A percentile compares a stretch with the other conserved stretches of the same genome.
Evolutionary conservation across 2,113 vertebrate species (phyloP).

Genomic region (Malurus elegans): DNA sequence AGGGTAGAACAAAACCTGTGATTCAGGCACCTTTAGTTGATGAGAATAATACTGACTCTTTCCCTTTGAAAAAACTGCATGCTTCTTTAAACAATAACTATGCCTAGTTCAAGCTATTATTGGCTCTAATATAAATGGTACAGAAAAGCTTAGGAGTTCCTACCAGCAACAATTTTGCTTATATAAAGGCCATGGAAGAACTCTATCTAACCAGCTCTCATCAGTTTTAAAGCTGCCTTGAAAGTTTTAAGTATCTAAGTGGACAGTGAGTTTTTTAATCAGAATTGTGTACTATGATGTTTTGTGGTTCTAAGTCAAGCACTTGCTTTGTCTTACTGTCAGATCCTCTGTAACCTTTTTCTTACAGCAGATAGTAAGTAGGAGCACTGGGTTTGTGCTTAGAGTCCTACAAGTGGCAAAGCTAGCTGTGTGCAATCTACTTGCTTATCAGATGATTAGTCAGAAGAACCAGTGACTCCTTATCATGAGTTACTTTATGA

Average conservation of each 20-base stretch:
- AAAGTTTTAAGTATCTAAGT: not conserved
- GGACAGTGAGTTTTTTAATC: not conserved
- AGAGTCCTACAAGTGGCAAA: not conserved
- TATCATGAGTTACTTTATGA: not conserved
- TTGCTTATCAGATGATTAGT: not conserved
- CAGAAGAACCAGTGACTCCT: not conserved
- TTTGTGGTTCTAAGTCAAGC: not conserved
- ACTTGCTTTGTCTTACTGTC: not conserved
- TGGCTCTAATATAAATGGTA: not conserved
- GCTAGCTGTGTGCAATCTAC: accelerated
- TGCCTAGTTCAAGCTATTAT: not conserved
- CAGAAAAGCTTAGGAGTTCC: not conserved
- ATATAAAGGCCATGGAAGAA: not conserved
- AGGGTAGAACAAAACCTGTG: slow-evolving; percentile 11
- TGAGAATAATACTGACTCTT: not conserved
- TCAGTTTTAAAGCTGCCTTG: not conserved
- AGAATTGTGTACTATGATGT: not conserved
- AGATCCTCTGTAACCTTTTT: not conserved
- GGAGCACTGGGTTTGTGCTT: not conserved
- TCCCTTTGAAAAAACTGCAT: not conserved
- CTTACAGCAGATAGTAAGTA: not conserved
- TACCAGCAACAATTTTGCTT: not conserved
- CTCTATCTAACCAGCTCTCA: not conserved
- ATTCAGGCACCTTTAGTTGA: slow-evolving; percentile 8
- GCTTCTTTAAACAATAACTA: slow-evolving; percentile 18